Evolutionary conservation across 2,888 invertebrate genomes (phyloP).

Genomic region (Tetragonisca angustula): DNA sequence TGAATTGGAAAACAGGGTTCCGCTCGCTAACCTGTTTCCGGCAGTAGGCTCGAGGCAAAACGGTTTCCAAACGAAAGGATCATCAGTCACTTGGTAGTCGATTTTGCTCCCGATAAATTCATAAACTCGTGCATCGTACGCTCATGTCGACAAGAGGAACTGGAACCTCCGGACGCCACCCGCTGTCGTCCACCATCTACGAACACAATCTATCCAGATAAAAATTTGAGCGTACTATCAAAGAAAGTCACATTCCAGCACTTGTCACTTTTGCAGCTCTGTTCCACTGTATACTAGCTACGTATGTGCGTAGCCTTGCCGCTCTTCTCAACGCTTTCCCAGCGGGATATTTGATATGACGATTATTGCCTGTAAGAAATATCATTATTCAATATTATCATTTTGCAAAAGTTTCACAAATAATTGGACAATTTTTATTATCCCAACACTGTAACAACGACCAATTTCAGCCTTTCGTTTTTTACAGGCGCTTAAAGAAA

Average conservation of each 20-base stretch:
- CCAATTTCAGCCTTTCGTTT: no score
- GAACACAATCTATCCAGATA: constrained; percentile 58
- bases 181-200: constrained; percentile 65
- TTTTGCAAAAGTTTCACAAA: no score
- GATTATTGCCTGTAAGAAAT: no score
- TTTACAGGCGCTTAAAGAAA: no score
- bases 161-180: constrained; percentile 53
- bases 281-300: background rate
- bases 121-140: constrained; percentile 52
- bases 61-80: constrained; percentile 48
- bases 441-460: no score
- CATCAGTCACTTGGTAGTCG: constrained; percentile 62
- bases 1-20: constrained; percentile 4
- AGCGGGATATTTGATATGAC: background rate
- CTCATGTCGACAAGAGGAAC: constrained; percentile 57
- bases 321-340: background rate
- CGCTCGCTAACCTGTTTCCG: constrained; percentile 15
- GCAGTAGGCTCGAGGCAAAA: constrained; percentile 44
- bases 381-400: no score
- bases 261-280: constrained; percentile 4
- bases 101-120: constrained; percentile 62
- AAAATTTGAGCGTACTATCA: constrained; percentile 24
- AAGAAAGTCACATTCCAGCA: constrained; percentile 29
- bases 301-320: no score
- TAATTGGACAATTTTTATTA: no score